Evolutionary conservation across 2,888 invertebrate genomes (phyloP).

Genomic region (Anticlea derivata): DNA sequence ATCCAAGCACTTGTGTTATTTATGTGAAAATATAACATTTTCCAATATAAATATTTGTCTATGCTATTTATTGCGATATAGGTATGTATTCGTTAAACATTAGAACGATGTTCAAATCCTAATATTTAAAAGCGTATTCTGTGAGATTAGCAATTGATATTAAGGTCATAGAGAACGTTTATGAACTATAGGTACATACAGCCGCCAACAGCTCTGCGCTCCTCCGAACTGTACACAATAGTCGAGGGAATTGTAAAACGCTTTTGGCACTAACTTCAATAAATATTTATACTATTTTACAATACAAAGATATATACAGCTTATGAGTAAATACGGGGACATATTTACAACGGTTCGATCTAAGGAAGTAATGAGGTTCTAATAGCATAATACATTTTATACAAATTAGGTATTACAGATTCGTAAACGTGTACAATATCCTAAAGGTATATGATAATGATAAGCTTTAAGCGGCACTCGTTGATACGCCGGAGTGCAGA

Average conservation of each 20-base stretch:
- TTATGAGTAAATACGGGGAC: conserved; percentile 56
- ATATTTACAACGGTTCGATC: conserved; percentile 54
- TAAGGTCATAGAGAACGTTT: conserved; percentile 36
- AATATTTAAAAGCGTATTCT: conserved; percentile 64
- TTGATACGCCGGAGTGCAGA: conserved; percentile 32
- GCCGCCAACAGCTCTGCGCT: conserved; percentile 39
- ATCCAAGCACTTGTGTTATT: conserved; percentile 30
- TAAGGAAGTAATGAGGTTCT: conserved; percentile 52
- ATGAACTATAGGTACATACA: conserved; percentile 35
- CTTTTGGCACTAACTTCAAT: conserved; percentile 82
- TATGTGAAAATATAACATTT: conserved; percentile 42
- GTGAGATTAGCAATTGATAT: conserved; percentile 55
- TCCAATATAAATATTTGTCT: conserved; percentile 31
- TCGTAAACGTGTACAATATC: conserved; percentile 68
- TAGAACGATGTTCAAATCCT: conserved; percentile 52
- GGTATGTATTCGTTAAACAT: conserved; percentile 32
- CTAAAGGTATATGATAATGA: conserved; percentile 12
- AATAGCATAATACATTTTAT: conserved; percentile 57
- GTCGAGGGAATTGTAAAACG: conserved; percentile 66
- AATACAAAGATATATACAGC: conserved; percentile 78
- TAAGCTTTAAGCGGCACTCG: conserved; percentile 27
- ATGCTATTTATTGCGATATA: conserved; percentile 34
- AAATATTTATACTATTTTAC: conserved; percentile 70
- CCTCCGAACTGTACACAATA: conserved; percentile 57
- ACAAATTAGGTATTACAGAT: conserved; percentile 43